phyloP scores from a whole-genome alignment of 2,113 vertebrate species.

The Phainopepla nitens region DNA sequence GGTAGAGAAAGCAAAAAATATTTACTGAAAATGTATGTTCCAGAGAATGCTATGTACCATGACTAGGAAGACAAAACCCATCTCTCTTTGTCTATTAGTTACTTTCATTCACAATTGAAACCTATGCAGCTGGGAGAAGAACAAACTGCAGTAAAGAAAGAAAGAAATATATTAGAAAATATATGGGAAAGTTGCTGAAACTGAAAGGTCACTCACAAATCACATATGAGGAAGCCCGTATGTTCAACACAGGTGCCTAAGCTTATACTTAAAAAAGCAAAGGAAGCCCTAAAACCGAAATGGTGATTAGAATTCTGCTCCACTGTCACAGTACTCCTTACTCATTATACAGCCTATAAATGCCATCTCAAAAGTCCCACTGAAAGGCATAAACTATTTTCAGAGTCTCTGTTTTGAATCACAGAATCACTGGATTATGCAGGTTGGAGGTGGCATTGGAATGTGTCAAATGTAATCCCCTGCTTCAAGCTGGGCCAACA shows the following conservation, averaged over 20 bases:
- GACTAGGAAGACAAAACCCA: not conserved
- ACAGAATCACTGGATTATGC: not conserved
- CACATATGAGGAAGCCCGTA: not conserved
- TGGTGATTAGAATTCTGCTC: not conserved
- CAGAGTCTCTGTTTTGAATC: not conserved
- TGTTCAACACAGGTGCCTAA: not conserved
- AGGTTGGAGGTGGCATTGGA: fast-evolving
- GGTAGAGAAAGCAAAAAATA: not conserved
- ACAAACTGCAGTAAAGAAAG: not conserved
- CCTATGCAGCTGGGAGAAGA: not conserved
- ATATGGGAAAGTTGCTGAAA: not conserved
- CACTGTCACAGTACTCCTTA: not conserved
- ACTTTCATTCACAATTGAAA: not conserved
- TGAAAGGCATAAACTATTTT: not conserved
- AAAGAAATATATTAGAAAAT: not conserved
- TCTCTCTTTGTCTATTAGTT: not conserved
- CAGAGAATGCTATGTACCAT: not conserved
- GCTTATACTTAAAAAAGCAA: not conserved
- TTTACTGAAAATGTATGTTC: not conserved
- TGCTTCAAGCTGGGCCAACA: not conserved
- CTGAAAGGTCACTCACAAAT: not conserved
- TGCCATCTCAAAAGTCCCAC: not conserved
- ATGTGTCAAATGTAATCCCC: fast-evolving
- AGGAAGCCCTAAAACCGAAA: not conserved
- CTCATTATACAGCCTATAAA: not conserved